Percentiles rank a stretch among this genome's conserved stretches.
These are phyloP conservation scores for Arizona elegans DNA, from an alignment of 2,113 vertebrate species.

Conservation along the genomic window DNA sequence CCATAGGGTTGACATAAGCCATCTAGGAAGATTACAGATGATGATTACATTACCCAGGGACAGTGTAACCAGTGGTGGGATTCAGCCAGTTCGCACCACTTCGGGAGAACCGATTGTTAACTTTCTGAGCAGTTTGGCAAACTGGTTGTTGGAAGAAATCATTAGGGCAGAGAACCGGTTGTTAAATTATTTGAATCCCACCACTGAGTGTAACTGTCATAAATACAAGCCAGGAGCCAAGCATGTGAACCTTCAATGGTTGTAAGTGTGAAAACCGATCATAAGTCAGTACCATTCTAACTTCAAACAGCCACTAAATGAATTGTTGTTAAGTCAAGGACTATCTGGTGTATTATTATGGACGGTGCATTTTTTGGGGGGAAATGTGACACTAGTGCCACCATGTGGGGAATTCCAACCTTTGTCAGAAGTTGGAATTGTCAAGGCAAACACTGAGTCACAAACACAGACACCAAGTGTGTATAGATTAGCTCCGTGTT, in stretches of 20 bases:
- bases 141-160: too few species aligned
- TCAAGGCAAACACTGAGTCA: not conserved
- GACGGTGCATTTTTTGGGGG: not conserved
- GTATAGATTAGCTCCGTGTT: not conserved
- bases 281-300: not conserved
- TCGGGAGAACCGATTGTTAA: too few species aligned
- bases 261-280: not conserved
- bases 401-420: conserved; percentile 40
- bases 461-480: not conserved
- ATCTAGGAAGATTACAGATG: not conserved
- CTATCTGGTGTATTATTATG: not conserved
- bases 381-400: conserved; percentile 44
- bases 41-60: not conserved
- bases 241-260: not conserved
- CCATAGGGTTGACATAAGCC: not conserved
- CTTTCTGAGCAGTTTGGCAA: too few species aligned
- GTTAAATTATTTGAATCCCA: too few species aligned
- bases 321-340: not conserved
- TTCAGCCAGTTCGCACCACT: too few species aligned
- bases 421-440: not conserved
- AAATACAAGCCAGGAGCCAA: not conserved
- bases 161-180: too few species aligned
- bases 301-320: not conserved
- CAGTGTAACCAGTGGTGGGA: too few species aligned
- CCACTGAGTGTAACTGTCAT: too few species aligned